These are phyloP conservation scores for Lithophane ornitopus DNA, from an alignment of 2,888 invertebrate genomes.

Conservation along the genomic window DNA sequence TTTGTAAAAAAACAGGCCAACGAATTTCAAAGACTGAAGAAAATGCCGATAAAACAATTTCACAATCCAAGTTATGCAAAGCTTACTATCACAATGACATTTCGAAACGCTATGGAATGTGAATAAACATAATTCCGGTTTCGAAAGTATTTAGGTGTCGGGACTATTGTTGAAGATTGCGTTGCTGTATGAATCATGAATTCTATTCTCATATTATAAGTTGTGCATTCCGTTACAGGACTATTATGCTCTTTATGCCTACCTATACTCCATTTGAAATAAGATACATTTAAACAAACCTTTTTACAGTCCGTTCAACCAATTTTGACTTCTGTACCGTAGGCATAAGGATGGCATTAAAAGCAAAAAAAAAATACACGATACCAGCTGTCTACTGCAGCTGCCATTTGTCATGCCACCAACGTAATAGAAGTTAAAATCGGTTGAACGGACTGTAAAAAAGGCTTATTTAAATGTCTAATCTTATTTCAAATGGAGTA, in stretches of 20 bases:
- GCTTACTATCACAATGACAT: slow-evolving; percentile 27
- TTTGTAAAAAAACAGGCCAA: neutral
- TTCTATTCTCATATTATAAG: slow-evolving; percentile 3
- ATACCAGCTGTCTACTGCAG: too few relatives aligned
- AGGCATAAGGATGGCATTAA: too few relatives aligned
- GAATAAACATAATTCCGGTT: slow-evolving; percentile 39
- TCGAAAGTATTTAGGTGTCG: slow-evolving; percentile 33
- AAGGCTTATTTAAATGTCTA: too few relatives aligned
- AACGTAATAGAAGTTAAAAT: too few relatives aligned
- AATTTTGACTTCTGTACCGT: too few relatives aligned
- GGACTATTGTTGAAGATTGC: slow-evolving; percentile 39
- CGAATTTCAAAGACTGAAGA: neutral
- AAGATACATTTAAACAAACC: too few relatives aligned
- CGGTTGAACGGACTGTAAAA: too few relatives aligned
- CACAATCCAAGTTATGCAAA: slow-evolving; percentile 20
- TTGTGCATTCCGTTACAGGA: slow-evolving; percentile 12
- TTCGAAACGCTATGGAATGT: slow-evolving; percentile 48
- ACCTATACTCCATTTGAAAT: too few relatives aligned
- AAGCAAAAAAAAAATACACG: too few relatives aligned
- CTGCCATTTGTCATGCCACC: too few relatives aligned
- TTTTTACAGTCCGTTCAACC: too few relatives aligned
- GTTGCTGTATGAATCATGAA: slow-evolving; percentile 30
- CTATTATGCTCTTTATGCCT: neutral
- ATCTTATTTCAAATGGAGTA: too few relatives aligned
- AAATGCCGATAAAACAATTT: neutral